Percentiles rank a stretch among this genome's conserved stretches.
Evolutionary conservation across 2,797 vertebrate genomes (phyloP).

Genomic region (Australoheros facetus): DNA sequence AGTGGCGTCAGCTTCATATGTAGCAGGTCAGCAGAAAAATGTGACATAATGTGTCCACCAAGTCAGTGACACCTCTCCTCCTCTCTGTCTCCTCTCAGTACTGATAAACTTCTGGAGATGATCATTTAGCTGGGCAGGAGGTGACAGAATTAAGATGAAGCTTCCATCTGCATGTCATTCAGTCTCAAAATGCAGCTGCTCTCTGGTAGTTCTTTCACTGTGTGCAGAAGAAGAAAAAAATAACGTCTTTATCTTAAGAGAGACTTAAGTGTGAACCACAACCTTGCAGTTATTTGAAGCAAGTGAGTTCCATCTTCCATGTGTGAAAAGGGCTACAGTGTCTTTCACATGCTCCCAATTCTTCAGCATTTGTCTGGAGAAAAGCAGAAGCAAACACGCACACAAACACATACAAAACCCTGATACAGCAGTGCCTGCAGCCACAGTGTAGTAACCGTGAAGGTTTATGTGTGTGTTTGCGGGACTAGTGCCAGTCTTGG

Average conservation of each 20-base stretch:
- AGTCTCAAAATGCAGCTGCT: not conserved
- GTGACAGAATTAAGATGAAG: constrained; percentile 17
- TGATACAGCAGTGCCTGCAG: constrained; percentile 56
- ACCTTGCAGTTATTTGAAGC: constrained; percentile 39
- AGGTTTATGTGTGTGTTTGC: constrained; percentile 47
- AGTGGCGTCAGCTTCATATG: not conserved
- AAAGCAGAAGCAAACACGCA: constrained; percentile 47
- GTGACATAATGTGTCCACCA: not conserved
- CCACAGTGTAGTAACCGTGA: constrained; percentile 34
- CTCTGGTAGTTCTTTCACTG: not conserved
- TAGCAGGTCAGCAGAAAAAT: not conserved
- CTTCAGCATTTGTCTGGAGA: constrained; percentile 62
- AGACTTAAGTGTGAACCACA: constrained; percentile 33
- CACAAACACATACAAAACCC: constrained; percentile 23
- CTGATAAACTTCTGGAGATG: not conserved
- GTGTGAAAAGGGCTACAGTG: constrained; percentile 38
- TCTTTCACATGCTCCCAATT: constrained; percentile 62
- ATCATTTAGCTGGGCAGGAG: constrained; percentile 7
- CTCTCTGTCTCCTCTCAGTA: constrained; percentile 1
- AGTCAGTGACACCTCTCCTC: too few relatives aligned
- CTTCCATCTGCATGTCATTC: not conserved
- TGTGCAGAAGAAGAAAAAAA: not conserved
- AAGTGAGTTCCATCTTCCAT: constrained; percentile 39
- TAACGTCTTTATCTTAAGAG: constrained; percentile 7
- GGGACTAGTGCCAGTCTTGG: constrained; percentile 76